Evolutionary conservation across 2,113 vertebrate species (phyloP).

Genomic region (Lycaon pictus): DNA sequence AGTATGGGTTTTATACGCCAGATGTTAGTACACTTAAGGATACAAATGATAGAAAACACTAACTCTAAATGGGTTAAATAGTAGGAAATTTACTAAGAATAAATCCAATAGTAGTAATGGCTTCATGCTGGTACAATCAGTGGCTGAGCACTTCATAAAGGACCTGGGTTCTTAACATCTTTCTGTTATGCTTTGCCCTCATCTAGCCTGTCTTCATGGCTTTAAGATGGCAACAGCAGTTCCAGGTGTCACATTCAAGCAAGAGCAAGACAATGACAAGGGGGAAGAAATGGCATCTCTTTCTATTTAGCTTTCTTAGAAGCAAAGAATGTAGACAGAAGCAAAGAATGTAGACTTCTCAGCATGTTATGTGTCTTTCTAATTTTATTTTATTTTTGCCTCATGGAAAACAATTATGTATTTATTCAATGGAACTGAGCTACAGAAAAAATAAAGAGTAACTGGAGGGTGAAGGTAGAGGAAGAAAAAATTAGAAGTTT

Average conservation of each 20-base stretch:
- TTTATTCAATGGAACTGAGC: slow-evolving; percentile 20
- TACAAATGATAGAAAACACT: slow-evolving; percentile 1
- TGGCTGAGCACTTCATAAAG: neutral
- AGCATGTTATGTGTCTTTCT: neutral
- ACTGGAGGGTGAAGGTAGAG: neutral
- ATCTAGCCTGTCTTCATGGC: neutral
- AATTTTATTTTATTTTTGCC: slow-evolving; percentile 26
- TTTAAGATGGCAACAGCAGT: neutral
- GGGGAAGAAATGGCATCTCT: neutral
- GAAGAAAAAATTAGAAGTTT: neutral
- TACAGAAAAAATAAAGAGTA: neutral
- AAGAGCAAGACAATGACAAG: neutral
- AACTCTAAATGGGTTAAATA: neutral
- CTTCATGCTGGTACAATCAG: neutral
- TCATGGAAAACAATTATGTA: neutral
- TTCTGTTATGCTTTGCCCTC: neutral
- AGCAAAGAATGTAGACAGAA: neutral
- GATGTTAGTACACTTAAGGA: neutral
- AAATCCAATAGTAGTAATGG: neutral
- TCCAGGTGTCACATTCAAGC: neutral
- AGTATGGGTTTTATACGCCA: neutral
- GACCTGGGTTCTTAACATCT: neutral
- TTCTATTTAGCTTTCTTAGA: neutral
- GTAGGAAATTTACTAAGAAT: neutral
- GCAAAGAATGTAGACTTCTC: neutral